Evolutionary conservation across 2,113 vertebrate species (phyloP).

Genomic region (Sinocyclocheilus grahami): DNA sequence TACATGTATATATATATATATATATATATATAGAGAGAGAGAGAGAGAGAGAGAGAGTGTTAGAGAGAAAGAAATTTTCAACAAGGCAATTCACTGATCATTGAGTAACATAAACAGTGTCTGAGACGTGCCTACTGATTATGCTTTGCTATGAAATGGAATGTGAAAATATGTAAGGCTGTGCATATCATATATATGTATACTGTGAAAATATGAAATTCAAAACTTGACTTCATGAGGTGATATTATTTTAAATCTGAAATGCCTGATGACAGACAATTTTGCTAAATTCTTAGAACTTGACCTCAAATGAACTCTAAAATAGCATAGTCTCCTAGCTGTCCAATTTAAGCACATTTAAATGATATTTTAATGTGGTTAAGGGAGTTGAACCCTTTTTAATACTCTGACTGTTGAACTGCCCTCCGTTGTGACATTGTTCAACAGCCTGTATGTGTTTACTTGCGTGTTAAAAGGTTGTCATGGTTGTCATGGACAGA

Average conservation of each 20-base stretch:
- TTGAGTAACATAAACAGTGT: neutral
- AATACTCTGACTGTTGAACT: neutral
- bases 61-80: too few species aligned
- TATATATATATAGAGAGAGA: too few species aligned
- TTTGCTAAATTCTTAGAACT: neutral
- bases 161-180: neutral
- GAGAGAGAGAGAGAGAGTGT: neutral
- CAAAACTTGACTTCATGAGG: neutral
- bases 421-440: slow-evolving; percentile 20
- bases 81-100: too few species aligned
- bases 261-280: neutral
- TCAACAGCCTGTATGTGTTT: slow-evolving; percentile 31
- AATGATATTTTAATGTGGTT: slow-evolving; percentile 66
- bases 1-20: too few species aligned
- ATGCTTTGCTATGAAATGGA: neutral
- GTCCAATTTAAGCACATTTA: neutral
- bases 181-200: neutral
- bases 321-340: neutral
- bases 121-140: neutral
- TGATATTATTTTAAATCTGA: neutral
- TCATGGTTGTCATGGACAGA: slow-evolving; percentile 31
- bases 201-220: neutral
- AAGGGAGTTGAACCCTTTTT: slow-evolving; percentile 68
- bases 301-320: neutral
- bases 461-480: slow-evolving; percentile 29